These are phyloP conservation scores for Centroberyx gerrardi DNA, from an alignment of 2,797 vertebrate genomes.

Conservation along the genomic window DNA sequence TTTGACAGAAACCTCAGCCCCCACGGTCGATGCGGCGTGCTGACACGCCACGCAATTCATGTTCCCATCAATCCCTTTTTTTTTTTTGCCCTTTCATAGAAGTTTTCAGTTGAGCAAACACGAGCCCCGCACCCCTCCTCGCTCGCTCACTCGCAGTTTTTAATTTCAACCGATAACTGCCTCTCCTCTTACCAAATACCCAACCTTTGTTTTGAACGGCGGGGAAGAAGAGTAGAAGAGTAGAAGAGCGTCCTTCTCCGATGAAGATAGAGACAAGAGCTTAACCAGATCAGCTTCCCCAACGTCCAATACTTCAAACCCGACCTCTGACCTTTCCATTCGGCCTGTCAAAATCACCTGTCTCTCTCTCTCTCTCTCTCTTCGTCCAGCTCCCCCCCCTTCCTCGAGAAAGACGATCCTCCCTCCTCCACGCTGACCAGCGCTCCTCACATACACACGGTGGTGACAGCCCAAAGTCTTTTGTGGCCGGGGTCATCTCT, in stretches of 20 bases:
- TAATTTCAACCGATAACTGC: constrained; percentile 58
- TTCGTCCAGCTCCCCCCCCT: constrained; percentile 11
- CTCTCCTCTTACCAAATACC: constrained; percentile 4
- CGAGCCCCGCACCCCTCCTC: not conserved
- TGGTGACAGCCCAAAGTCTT: constrained; percentile 59
- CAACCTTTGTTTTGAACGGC: constrained; percentile 36
- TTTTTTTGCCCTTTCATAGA: constrained; percentile 15
- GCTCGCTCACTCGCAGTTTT: constrained; percentile 33
- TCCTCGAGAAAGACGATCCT: constrained; percentile 63
- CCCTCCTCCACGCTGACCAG: constrained; percentile 34
- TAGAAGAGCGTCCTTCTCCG: constrained; percentile 46
- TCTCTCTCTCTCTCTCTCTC: constrained; percentile 50
- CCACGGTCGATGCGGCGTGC: not conserved
- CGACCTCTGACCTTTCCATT: constrained; percentile 67
- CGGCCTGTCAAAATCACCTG: constrained; percentile 68
- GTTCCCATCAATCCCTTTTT: constrained; percentile 30
- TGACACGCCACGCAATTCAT: constrained; percentile 28
- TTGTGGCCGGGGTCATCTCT: constrained; percentile 62
- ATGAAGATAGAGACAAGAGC: constrained; percentile 60
- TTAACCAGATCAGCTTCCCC: constrained; percentile 66
- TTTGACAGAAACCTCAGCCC: constrained; percentile 37
- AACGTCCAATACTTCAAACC: constrained; percentile 64
- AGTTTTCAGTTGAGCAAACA: constrained; percentile 48
- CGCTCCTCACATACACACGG: constrained; percentile 37
- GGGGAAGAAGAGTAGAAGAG: constrained; percentile 6